Evolutionary conservation across 2,888 invertebrate genomes (phyloP).

Genomic region (Epsilonema sp.): DNA sequence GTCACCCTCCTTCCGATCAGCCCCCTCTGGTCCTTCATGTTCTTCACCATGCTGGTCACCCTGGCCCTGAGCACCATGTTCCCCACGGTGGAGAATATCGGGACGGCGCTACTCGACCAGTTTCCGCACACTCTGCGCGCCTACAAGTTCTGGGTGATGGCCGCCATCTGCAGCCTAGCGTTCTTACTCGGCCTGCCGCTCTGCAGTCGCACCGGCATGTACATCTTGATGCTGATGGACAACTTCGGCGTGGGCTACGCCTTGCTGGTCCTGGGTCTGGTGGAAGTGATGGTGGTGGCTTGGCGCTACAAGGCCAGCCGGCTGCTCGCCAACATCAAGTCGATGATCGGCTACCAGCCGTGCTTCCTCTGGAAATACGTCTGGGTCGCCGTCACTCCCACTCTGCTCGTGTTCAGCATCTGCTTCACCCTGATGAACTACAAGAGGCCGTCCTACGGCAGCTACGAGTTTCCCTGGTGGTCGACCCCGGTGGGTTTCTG

Average conservation of each 20-base stretch:
- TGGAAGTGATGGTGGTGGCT: constrained; percentile 10
- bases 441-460: constrained; percentile 22
- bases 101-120: constrained; percentile 9
- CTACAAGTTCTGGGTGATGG: constrained; percentile 10
- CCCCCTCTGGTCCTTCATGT: constrained; percentile 10
- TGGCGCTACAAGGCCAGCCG: constrained; percentile 9
- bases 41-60: constrained; percentile 10
- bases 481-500: constrained; percentile 25
- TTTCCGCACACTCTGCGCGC: constrained; percentile 6
- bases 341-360: constrained; percentile 26
- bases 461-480: constrained; percentile 23
- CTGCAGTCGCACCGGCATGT: constrained; percentile 10
- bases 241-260: constrained; percentile 10
- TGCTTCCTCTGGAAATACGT: constrained; percentile 20
- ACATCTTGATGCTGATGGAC: constrained; percentile 10
- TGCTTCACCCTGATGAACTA: constrained; percentile 26
- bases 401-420: constrained; percentile 21
- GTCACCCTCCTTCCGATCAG: constrained; percentile 8
- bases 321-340: constrained; percentile 13
- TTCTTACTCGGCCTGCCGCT: constrained; percentile 9
- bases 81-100: constrained; percentile 11
- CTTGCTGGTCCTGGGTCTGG: constrained; percentile 9
- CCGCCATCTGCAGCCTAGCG: constrained; percentile 7
- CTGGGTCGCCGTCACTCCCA: constrained; percentile 27
- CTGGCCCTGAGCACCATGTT: constrained; percentile 11